Evolutionary conservation across 2,888 invertebrate genomes (phyloP).

Genomic region (Timema podura): DNA sequence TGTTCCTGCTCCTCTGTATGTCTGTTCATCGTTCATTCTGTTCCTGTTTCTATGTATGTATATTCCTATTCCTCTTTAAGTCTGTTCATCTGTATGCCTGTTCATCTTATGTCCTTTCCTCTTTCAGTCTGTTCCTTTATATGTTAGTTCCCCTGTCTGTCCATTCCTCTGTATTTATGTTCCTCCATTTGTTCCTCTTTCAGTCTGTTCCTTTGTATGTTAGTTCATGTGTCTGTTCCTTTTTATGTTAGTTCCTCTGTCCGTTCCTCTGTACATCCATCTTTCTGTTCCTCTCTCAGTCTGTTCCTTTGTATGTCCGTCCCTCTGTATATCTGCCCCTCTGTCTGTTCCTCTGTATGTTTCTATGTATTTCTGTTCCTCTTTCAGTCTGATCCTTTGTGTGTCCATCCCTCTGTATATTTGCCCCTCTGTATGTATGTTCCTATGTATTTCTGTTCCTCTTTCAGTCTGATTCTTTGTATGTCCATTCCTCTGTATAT

Average conservation of each 20-base stretch:
- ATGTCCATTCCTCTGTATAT: no score
- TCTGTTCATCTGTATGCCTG: conserved; percentile 40
- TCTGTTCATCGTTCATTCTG: conserved; percentile 5
- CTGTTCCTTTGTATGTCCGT: conserved; percentile 13
- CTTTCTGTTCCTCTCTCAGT: conserved; percentile 17
- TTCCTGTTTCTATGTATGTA: conserved; percentile 12
- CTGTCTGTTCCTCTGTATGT: conserved; percentile 9
- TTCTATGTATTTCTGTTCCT: no score
- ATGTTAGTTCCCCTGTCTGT: conserved; percentile 57
- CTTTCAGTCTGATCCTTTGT: conserved; percentile 1
- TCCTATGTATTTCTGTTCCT: no score
- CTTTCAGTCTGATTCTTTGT: no score
- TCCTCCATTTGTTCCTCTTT: conserved; percentile 7
- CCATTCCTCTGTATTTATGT: conserved; percentile 42
- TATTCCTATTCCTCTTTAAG: conserved; percentile 14
- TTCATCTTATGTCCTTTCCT: no score
- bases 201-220: conserved; percentile 7
- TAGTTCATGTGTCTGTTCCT: conserved; percentile 7
- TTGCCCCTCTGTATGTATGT: not conserved
- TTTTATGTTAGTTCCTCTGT: conserved; percentile 7
- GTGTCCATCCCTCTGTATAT: no score
- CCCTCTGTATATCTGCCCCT: conserved; percentile 17
- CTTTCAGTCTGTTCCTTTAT: conserved; percentile 43
- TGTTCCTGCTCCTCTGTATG: conserved; percentile 11
- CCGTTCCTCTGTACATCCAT: conserved; percentile 11